A percentile compares a stretch with the other conserved stretches of the same genome.
These are phyloP conservation scores for Zaprionus nigranus DNA, from an alignment of 1,140 invertebrate species.

Conservation along the genomic window DNA sequence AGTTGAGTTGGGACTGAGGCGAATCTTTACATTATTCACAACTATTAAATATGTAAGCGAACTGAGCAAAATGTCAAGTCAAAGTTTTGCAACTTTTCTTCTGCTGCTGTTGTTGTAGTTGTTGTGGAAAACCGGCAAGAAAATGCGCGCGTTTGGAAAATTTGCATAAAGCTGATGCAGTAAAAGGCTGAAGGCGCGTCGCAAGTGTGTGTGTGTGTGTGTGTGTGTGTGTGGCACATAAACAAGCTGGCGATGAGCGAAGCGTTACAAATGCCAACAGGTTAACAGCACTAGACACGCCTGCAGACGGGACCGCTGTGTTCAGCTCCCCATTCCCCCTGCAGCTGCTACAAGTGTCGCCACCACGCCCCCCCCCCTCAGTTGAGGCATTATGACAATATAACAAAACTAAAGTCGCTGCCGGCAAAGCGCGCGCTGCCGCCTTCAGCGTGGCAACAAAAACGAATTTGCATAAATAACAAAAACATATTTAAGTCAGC, in stretches of 20 bases:
- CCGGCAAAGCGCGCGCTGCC: constrained; percentile 19
- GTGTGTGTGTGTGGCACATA: constrained; percentile 68
- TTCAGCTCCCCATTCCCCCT: not conserved
- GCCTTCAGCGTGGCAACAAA: constrained; percentile 53
- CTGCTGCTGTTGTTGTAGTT: constrained; percentile 36
- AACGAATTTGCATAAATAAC: constrained; percentile 82
- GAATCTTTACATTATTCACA: constrained; percentile 74
- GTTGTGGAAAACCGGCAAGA: constrained; percentile 70
- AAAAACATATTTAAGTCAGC: constrained; percentile 80
- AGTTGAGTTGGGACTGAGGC: constrained; percentile 33
- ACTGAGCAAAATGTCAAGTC: constrained; percentile 56
- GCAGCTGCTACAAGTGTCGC: constrained; percentile 35
- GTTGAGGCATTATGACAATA: constrained; percentile 71
- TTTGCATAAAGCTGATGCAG: constrained; percentile 73
- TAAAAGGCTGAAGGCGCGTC: constrained; percentile 14
- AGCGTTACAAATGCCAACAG: constrained; percentile 71
- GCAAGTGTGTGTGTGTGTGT: not conserved
- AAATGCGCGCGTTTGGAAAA: constrained; percentile 69
- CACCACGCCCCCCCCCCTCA: too few relatives aligned
- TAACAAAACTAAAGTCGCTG: constrained; percentile 71
- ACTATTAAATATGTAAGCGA: constrained; percentile 74
- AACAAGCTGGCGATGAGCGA: constrained; percentile 59
- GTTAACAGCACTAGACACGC: constrained; percentile 49
- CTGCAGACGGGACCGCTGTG: not conserved
- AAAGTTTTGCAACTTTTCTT: constrained; percentile 55